These are phyloP conservation scores for Pantelozetes paolii DNA, from an alignment of 2,888 invertebrate species.

Conservation along the genomic window DNA sequence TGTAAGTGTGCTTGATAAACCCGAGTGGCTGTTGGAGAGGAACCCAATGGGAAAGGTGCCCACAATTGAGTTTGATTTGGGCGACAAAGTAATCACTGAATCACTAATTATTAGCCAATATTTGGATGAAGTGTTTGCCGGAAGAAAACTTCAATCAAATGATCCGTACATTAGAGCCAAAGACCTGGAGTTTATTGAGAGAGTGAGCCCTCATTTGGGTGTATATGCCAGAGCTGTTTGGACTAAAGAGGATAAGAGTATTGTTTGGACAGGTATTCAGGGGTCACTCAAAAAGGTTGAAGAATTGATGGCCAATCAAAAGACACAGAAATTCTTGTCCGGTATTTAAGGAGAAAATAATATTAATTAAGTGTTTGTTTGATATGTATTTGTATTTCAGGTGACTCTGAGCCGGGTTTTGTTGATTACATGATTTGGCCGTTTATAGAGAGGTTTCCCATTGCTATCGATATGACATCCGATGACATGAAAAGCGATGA, in stretches of 20 bases:
- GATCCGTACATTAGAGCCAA: slow-evolving; percentile 52
- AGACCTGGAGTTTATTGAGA: slow-evolving; percentile 58
- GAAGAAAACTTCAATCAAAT: slow-evolving; percentile 56
- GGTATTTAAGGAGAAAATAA: slow-evolving; percentile 48
- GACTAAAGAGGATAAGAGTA: background rate
- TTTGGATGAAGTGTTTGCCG: slow-evolving; percentile 57
- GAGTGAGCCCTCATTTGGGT: slow-evolving; percentile 57
- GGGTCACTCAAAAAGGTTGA: slow-evolving; percentile 64
- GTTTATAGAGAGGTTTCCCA: slow-evolving; percentile 63
- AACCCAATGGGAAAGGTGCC: slow-evolving; percentile 57
- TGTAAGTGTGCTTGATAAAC: no score
- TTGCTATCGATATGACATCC: background rate
- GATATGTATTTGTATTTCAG: background rate
- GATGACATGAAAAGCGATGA: background rate
- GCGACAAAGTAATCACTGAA: slow-evolving; percentile 57
- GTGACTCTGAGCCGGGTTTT: slow-evolving; percentile 59
- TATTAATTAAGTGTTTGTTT: background rate
- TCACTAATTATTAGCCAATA: slow-evolving; percentile 59
- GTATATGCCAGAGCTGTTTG: background rate
- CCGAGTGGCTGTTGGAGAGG: slow-evolving; percentile 56
- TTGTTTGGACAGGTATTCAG: slow-evolving; percentile 55
- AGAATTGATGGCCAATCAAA: slow-evolving; percentile 62
- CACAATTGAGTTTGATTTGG: slow-evolving; percentile 52
- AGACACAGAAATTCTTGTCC: slow-evolving; percentile 62
- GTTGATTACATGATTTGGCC: slow-evolving; percentile 52